Evolutionary conservation across 2,113 vertebrate genomes (phyloP), one percentile per base, ranked within the genome.

Genomic region (Accipiter virgatus): DNA sequence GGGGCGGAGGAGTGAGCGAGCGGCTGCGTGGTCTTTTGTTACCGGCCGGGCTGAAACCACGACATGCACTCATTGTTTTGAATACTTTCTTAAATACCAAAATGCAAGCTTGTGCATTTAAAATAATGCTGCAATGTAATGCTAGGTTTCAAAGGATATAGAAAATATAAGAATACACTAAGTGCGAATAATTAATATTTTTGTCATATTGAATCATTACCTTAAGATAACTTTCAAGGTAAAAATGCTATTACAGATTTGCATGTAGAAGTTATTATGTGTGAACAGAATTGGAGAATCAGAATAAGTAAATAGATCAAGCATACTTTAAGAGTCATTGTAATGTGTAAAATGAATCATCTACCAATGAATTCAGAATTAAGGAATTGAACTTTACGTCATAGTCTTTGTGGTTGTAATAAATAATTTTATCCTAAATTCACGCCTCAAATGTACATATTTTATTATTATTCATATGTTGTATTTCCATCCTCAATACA

Each of bases 1-100:
- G n/a, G n/a, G n/a, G n/a, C n/a, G n/a, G n/a, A n/a, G n/a, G n/a
- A n/a, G n/a, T n/a, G n/a, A n/a, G n/a, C n/a, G n/a, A n/a, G n/a
- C n/a, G n/a, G n/a, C n/a, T n/a, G n/a, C n/a, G n/a, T n/a, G n/a
- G n/a, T n/a, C n/a, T n/a, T n/a, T n/a, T n/a, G n/a, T n/a, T n/a
- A n/a, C n/a, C n/a, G n/a, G n/a, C n/a, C n/a, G n/a, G n/a, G n/a
- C n/a, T n/a, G n/a, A n/a, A n/a, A n/a, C n/a, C n/a, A n/a, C n/a
- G n/a, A n/a, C n/a, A 10, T 6, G 2, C 7, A 15, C 55, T 73
- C 0, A 0, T 7, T 83, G 14, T n/a, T 84, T 62, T 71, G 26
- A 77, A 70, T 53, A 23, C 21, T 20, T 75, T 58, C 18, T 62
- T 77, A 18, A 78, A 77, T 47, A 65, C 2, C 15, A 15, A 81